A percentile compares a stretch with the other conserved stretches of the same genome.
phyloP scores from a whole-genome alignment of 2,797 vertebrate genomes.

The Florisuga fusca region DNA sequence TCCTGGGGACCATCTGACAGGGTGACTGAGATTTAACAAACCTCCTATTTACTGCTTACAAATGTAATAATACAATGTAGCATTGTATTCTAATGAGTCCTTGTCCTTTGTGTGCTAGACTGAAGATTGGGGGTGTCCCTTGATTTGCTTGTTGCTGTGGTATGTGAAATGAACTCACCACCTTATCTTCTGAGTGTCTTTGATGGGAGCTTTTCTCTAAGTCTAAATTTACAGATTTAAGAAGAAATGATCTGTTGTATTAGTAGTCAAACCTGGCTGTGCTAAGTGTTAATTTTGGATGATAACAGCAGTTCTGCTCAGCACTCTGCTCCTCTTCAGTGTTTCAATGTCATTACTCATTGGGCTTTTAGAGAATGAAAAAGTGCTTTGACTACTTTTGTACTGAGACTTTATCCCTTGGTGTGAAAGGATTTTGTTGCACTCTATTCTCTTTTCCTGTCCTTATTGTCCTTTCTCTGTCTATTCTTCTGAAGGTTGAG shows the following conservation, averaged over 20 bases:
- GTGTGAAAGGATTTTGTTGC: constrained; percentile 8
- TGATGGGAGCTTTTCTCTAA: background rate
- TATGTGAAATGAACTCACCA: background rate
- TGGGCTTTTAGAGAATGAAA: background rate
- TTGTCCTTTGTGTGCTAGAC: background rate
- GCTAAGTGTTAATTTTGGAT: background rate
- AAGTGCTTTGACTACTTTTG: constrained; percentile 12
- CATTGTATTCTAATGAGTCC: background rate
- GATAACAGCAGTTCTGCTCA: background rate
- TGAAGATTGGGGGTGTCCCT: background rate
- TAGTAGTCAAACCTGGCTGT: background rate
- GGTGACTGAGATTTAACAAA: background rate
- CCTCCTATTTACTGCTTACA: background rate
- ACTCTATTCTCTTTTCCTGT: background rate
- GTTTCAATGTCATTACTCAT: background rate
- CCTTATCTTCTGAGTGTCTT: background rate
- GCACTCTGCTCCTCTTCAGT: background rate
- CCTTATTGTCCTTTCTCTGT: background rate
- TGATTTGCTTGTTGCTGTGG: background rate
- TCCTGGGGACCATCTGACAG: background rate
- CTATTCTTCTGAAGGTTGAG: background rate
- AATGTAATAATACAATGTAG: accelerated
- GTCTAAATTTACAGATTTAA: background rate
- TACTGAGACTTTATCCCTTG: background rate
- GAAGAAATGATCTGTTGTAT: background rate